phyloP scores from a whole-genome alignment of 2,797 vertebrate genomes.

The Limnodromus scolopaceus region DNA sequence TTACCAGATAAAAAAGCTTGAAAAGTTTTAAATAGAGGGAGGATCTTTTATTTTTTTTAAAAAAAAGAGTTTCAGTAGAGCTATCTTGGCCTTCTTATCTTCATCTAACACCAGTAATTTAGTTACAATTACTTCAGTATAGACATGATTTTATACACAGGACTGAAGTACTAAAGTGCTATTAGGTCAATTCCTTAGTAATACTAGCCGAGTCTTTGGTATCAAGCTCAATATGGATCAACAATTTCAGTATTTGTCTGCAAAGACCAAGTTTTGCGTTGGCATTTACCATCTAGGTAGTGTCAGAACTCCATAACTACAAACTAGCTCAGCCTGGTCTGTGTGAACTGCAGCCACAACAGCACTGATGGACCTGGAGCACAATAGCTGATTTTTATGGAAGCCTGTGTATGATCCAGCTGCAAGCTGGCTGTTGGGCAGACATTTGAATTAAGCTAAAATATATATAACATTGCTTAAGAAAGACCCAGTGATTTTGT shows the following conservation, averaged over 20 bases:
- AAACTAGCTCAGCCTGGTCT: neutral
- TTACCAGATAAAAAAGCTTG: neutral
- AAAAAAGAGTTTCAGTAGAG: neutral
- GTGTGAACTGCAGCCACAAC: neutral
- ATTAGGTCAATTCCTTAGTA: neutral
- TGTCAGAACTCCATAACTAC: neutral
- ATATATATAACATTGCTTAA: neutral
- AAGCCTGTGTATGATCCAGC: neutral
- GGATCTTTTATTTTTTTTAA: neutral
- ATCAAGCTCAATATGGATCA: neutral
- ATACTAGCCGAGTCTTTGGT: neutral
- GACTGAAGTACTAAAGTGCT: neutral
- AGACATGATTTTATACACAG: no score
- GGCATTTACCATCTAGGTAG: neutral
- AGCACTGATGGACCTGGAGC: neutral
- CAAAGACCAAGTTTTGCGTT: neutral
- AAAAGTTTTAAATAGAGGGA: neutral
- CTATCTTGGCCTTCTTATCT: neutral
- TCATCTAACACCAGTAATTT: neutral
- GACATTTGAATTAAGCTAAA: neutral
- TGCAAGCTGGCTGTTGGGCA: neutral
- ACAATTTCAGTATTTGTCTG: neutral
- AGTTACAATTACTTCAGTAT: neutral
- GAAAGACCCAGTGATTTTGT: neutral
- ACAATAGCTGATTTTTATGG: neutral